These are phyloP conservation scores for Trissonchulus sp. DNA, from an alignment of 2,888 invertebrate genomes.

Conservation along the genomic window DNA sequence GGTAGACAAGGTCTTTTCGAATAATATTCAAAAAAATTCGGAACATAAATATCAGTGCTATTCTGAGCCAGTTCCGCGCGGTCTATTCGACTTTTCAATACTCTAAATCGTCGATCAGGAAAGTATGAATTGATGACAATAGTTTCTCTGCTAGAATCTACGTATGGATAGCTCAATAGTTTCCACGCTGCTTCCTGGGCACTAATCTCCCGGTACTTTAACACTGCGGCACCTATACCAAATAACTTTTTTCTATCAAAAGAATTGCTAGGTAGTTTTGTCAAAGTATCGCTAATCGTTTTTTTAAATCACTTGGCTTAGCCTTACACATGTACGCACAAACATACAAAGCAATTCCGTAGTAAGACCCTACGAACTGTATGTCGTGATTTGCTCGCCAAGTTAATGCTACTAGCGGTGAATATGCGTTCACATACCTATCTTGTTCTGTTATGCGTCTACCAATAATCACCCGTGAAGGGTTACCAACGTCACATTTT, in stretches of 20 bases:
- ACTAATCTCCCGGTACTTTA: not conserved
- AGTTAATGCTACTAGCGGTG: not conserved
- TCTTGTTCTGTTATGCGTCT: not conserved
- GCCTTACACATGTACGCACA: conserved; percentile 14
- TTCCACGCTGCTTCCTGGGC: not conserved
- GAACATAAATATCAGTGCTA: conserved; percentile 7
- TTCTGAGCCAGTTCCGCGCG: not conserved
- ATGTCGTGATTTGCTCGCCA: conserved; percentile 1
- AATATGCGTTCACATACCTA: not conserved
- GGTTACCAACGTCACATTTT: conserved; percentile 6
- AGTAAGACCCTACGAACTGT: not conserved
- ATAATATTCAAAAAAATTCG: conserved; percentile 9
- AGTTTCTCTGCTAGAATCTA: not conserved
- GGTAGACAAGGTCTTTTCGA: not conserved
- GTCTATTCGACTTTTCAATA: not conserved
- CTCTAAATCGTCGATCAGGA: not conserved
- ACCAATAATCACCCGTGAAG: not conserved
- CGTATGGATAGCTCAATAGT: conserved; percentile 3
- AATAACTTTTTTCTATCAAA: not conserved
- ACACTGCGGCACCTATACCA: not conserved
- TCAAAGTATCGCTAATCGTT: not conserved
- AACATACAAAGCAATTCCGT: not conserved
- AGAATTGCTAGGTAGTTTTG: not conserved
- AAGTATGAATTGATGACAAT: not conserved
- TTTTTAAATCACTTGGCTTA: not conserved